These are phyloP conservation scores for Phortica okadai DNA, from an alignment of 2,888 invertebrate genomes.

Conservation along the genomic window DNA sequence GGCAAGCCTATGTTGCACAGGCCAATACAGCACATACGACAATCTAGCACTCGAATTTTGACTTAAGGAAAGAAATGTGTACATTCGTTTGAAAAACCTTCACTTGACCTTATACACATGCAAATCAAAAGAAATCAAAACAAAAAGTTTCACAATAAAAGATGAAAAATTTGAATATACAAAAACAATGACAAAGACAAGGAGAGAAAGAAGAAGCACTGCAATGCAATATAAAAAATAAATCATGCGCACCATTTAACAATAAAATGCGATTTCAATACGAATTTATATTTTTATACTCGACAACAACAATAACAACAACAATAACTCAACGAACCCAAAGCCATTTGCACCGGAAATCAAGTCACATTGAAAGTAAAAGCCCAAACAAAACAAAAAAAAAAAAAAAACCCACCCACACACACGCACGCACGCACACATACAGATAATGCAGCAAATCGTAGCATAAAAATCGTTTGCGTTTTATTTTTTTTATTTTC, in stretches of 20 bases:
- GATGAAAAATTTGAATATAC: conserved; percentile 7
- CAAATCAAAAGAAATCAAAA: conserved; percentile 1
- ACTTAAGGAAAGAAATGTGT: too few relatives aligned
- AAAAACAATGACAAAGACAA: conserved; percentile 40
- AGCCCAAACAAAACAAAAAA: conserved; percentile 26
- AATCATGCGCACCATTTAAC: conserved; percentile 73
- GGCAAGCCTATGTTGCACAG: too few relatives aligned
- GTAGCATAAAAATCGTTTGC: conserved; percentile 35
- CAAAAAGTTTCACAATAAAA: conserved; percentile 31
- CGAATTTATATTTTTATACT: conserved; percentile 2
- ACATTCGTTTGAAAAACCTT: background rate
- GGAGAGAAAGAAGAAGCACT: conserved; percentile 16
- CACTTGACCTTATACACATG: conserved; percentile 29
- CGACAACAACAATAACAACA: conserved; percentile 31
- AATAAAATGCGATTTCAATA: conserved; percentile 55
- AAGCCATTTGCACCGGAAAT: conserved; percentile 67
- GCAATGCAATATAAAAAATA: conserved; percentile 58
- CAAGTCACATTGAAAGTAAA: conserved; percentile 67
- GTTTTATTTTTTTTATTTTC: background rate
- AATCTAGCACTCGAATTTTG: conserved; percentile 17
- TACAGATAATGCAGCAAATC: conserved; percentile 32
- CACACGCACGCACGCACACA: background rate
- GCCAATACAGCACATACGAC: conserved; percentile 52
- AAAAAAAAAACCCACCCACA: conserved; percentile 45
- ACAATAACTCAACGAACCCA: conserved; percentile 29